Evolutionary conservation across 2,888 invertebrate species (phyloP).

Genomic region (Orchesella flavescens): DNA sequence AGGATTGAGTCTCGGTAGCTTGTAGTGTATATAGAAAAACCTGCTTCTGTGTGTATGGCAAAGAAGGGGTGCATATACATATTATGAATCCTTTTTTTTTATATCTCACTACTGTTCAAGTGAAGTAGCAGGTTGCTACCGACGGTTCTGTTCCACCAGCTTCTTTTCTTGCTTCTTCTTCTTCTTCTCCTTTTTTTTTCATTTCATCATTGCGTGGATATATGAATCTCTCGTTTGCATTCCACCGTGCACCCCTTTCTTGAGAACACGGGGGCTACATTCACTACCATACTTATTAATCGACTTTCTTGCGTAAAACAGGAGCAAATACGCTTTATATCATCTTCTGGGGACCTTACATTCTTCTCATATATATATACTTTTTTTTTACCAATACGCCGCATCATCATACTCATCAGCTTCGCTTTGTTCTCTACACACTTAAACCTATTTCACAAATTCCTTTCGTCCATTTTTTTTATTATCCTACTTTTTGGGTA

Average conservation of each 20-base stretch:
- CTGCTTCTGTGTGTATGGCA: not conserved
- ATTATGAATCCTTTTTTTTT: not conserved
- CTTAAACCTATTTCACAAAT: no score
- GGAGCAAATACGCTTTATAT: not conserved
- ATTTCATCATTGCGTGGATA: not conserved
- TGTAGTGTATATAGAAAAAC: not conserved
- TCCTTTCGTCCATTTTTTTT: no score
- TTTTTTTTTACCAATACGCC: no score
- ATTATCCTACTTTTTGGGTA: no score
- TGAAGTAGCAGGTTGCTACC: conserved; percentile 8
- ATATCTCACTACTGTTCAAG: conserved; percentile 7
- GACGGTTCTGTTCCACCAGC: no score
- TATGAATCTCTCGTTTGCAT: not conserved
- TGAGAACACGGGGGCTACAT: no score
- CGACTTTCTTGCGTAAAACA: not conserved
- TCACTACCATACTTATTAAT: no score
- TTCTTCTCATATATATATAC: no score
- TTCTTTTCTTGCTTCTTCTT: not conserved
- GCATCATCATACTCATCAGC: no score
- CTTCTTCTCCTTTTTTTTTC: conserved; percentile 2
- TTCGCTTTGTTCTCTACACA: no score
- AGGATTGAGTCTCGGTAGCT: not conserved
- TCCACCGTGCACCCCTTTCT: no score
- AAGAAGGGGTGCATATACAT: not conserved
- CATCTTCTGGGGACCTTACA: not conserved